A percentile compares a stretch with the other conserved stretches of the same genome.
Evolutionary conservation across 2,797 vertebrate genomes (phyloP).

Genomic region (Pangasius djambal): DNA sequence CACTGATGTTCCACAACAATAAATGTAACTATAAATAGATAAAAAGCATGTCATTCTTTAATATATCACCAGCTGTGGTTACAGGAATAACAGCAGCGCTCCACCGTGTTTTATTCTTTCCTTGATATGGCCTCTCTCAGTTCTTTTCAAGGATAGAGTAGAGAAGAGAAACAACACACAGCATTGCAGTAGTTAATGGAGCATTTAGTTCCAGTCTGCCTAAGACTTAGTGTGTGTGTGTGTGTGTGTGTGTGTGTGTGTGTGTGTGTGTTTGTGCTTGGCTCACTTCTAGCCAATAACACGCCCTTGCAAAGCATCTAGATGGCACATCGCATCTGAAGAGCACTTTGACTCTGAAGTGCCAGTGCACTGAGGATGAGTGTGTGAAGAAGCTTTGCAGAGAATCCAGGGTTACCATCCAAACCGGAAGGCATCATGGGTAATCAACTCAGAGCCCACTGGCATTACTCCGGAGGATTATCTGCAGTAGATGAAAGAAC

Average conservation of each 20-base stretch:
- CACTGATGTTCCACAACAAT: not conserved
- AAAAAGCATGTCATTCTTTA: not conserved
- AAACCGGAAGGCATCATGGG: slow-evolving; percentile 31
- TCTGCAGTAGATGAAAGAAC: not conserved
- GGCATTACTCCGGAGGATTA: not conserved
- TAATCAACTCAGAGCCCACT: slow-evolving; percentile 33
- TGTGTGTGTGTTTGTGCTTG: slow-evolving; percentile 13
- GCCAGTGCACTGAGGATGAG: slow-evolving; percentile 1
- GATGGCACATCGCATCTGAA: slow-evolving; percentile 24
- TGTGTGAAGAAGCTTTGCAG: slow-evolving; percentile 20
- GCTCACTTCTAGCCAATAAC: slow-evolving; percentile 5
- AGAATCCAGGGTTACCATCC: not conserved
- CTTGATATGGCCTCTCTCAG: not conserved
- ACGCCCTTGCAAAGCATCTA: not conserved
- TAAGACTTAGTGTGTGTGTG: slow-evolving; percentile 2
- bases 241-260: slow-evolving; percentile 14
- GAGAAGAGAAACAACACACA: slow-evolving; percentile 26
- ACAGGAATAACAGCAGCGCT: not conserved
- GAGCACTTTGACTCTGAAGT: slow-evolving; percentile 30
- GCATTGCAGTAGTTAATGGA: slow-evolving; percentile 55
- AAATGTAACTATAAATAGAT: not conserved
- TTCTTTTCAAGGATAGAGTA: not conserved
- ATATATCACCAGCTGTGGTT: not conserved
- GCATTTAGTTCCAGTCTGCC: slow-evolving; percentile 57
- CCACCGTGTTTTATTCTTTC: not conserved